Evolutionary conservation across 2,888 invertebrate genomes (phyloP).

Genomic region (Lordiphosa andalusiaca): DNA sequence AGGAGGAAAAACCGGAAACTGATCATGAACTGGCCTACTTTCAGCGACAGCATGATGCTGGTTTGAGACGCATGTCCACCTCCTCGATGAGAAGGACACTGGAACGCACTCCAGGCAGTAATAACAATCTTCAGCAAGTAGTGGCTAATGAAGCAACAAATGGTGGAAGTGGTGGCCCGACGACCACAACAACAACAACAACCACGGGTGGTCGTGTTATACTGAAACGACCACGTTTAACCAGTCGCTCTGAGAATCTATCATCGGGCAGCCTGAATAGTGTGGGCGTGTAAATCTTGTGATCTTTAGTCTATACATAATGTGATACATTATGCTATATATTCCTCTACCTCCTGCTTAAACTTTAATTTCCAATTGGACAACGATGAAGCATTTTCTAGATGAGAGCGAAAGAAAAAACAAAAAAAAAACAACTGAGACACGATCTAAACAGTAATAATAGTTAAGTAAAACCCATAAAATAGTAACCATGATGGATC

Average conservation of each 20-base stretch:
- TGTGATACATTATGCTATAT: conserved; percentile 19
- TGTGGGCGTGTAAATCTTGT: conserved; percentile 64
- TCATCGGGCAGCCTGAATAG: conserved; percentile 64
- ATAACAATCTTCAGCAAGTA: conserved; percentile 60
- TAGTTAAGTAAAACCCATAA: no score
- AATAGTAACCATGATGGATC: no score
- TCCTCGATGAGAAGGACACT: conserved; percentile 65
- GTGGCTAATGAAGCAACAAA: conserved; percentile 34
- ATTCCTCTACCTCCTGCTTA: conserved; percentile 63
- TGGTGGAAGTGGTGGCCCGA: conserved; percentile 18
- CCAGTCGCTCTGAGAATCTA: conserved; percentile 67
- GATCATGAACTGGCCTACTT: conserved; percentile 59
- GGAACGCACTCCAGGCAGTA: conserved; percentile 49
- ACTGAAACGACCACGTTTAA: conserved; percentile 58
- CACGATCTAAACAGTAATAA: no score
- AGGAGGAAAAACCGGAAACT: conserved; percentile 60
- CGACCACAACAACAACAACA: not conserved
- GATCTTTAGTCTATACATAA: conserved; percentile 59
- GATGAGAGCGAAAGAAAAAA: not conserved
- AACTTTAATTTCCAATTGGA: conserved; percentile 43
- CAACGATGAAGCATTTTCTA: not conserved
- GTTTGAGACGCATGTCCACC: conserved; percentile 55
- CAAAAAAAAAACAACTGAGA: no score
- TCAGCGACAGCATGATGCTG: conserved; percentile 50
- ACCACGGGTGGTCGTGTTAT: conserved; percentile 49